These are phyloP conservation scores for Anableps anableps DNA, from an alignment of 2,797 vertebrate species.

Conservation along the genomic window DNA sequence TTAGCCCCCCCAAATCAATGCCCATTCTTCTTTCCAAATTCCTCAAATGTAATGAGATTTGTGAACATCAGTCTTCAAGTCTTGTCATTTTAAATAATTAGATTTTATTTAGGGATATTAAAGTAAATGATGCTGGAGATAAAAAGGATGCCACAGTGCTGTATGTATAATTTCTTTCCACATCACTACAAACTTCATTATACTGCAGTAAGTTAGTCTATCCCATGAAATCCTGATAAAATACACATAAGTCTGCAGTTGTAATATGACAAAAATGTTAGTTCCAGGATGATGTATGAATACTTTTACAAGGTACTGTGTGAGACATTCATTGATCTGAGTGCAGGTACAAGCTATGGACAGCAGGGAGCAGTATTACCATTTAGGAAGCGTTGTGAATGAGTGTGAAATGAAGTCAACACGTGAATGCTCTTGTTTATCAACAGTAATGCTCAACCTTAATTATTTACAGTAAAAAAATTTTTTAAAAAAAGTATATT, in stretches of 20 bases:
- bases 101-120: neutral
- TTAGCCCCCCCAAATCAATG: neutral
- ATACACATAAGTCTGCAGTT: neutral
- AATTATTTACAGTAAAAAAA: neutral
- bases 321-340: neutral
- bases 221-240: neutral
- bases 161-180: neutral
- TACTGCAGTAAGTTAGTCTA: neutral
- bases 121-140: neutral
- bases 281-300: neutral
- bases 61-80: neutral
- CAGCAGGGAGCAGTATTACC: neutral
- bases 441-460: neutral
- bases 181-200: neutral
- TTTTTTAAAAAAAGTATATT: neutral
- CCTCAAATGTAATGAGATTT: neutral
- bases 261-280: neutral
- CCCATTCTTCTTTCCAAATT: neutral
- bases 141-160: neutral
- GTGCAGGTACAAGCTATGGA: neutral
- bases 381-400: neutral
- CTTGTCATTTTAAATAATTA: neutral
- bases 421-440: neutral
- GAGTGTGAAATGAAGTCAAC: too few relatives aligned
- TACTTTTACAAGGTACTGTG: neutral